Percentiles rank a stretch among this genome's conserved stretches.
Evolutionary conservation across 1,140 invertebrate species (phyloP).

Genomic region (Cyphomyrmex costatus): DNA sequence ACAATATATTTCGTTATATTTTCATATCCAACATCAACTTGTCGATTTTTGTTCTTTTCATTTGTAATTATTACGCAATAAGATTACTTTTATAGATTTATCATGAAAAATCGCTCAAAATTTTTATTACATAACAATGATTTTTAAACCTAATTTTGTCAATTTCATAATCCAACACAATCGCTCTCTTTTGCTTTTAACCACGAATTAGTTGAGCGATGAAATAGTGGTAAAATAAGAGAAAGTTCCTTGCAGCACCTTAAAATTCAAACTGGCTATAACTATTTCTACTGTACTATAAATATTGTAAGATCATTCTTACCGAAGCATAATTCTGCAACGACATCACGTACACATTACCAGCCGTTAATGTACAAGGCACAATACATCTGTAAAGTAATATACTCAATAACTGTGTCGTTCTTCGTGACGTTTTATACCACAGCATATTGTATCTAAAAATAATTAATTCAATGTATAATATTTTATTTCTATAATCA

Average conservation of each 20-base stretch:
- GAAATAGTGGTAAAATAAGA: constrained; percentile 22
- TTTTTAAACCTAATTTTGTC: neutral
- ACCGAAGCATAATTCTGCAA: constrained; percentile 24
- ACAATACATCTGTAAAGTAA: neutral
- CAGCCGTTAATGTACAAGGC: constrained; percentile 32
- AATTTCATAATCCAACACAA: neutral
- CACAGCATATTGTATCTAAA: constrained; percentile 25
- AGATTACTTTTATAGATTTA: neutral
- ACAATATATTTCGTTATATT: neutral
- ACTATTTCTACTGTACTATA: neutral
- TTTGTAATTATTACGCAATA: neutral
- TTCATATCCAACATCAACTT: neutral
- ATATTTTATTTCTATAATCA: neutral
- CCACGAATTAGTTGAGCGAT: neutral
- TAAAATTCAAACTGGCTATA: constrained; percentile 9
- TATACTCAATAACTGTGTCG: neutral
- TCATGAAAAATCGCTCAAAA: neutral
- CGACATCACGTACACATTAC: constrained; percentile 21
- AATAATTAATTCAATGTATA: neutral
- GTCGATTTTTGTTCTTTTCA: neutral
- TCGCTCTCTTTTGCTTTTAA: neutral
- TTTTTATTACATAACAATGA: too few relatives aligned
- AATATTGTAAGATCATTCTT: neutral
- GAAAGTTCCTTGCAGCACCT: neutral
- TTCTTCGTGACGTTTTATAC: constrained; percentile 19